A percentile compares a stretch with the other conserved stretches of the same genome.
These are phyloP conservation scores for Cabera pusaria DNA, from an alignment of 2,888 invertebrate genomes.

Conservation along the genomic window DNA sequence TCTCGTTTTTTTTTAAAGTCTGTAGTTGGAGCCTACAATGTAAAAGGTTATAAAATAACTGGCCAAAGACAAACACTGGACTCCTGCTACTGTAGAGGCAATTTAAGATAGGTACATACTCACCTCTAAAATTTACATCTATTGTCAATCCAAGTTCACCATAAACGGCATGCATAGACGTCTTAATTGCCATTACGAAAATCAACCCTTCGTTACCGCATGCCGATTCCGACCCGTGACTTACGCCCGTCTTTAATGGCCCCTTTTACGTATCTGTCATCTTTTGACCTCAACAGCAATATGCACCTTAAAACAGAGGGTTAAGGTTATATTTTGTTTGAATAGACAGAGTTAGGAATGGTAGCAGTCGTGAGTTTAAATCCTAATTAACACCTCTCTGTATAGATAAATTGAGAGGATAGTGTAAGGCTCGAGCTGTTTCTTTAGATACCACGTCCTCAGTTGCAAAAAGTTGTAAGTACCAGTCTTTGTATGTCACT, in stretches of 20 bases:
- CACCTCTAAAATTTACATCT: not conserved
- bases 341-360: conserved; percentile 42
- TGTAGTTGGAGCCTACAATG: no score
- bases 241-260: conserved; percentile 70
- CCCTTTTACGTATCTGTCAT: conserved; percentile 72
- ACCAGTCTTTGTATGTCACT: not conserved
- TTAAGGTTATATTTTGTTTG: conserved; percentile 39
- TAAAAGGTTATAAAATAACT: no score
- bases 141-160: conserved; percentile 1
- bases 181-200: conserved; percentile 62
- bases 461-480: conserved; percentile 5
- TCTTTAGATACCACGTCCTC: conserved; percentile 25
- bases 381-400: conserved; percentile 79
- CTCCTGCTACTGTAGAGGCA: no score
- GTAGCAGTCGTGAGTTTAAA: conserved; percentile 77
- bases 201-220: conserved; percentile 60
- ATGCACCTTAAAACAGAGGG: conserved; percentile 29
- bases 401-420: conserved; percentile 78
- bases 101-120: no score
- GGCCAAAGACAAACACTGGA: no score
- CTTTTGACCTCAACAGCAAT: conserved; percentile 33
- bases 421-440: conserved; percentile 50
- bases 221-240: conserved; percentile 76
- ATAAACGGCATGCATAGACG: conserved; percentile 22
- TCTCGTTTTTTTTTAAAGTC: no score